A percentile compares a stretch with the other conserved stretches of the same genome.
Evolutionary conservation across 1,140 invertebrate genomes (phyloP).

Genomic region (Bilobella aurantiaca): DNA sequence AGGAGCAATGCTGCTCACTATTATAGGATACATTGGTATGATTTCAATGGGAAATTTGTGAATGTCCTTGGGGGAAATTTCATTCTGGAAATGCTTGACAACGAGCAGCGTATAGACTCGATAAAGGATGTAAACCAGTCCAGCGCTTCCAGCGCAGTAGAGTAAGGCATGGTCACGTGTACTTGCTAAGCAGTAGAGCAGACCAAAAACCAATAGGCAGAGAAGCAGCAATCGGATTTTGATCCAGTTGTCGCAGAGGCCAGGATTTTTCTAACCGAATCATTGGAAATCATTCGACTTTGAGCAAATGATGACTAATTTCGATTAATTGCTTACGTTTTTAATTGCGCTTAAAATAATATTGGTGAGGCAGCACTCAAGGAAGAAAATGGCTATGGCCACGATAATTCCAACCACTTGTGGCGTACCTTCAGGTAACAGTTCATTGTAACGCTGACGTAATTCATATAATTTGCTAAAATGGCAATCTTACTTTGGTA

Average conservation of each 20-base stretch:
- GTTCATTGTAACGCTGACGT: background rate
- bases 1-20: too few relatives aligned
- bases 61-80: background rate
- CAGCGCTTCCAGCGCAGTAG: background rate
- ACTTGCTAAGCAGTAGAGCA: background rate
- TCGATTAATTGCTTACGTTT: background rate
- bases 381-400: conserved; percentile 6
- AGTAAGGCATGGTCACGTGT: background rate
- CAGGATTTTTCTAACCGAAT: background rate
- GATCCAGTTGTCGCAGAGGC: conserved; percentile 12
- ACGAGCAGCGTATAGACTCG: conserved; percentile 2
- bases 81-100: conserved; percentile 4
- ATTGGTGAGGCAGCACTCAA: background rate
- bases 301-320: background rate
- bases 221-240: conserved; percentile 8
- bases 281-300: background rate
- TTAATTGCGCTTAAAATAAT: background rate
- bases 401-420: background rate
- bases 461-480: background rate
- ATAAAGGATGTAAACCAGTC: background rate
- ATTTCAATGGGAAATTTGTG: background rate
- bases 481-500: background rate
- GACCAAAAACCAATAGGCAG: conserved; percentile 3
- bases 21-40: background rate
- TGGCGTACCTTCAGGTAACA: background rate